Evolutionary conservation across 2,113 vertebrate species (phyloP), one percentile per base, ranked within the genome.

Genomic region (Ctenodactylus gundi): DNA sequence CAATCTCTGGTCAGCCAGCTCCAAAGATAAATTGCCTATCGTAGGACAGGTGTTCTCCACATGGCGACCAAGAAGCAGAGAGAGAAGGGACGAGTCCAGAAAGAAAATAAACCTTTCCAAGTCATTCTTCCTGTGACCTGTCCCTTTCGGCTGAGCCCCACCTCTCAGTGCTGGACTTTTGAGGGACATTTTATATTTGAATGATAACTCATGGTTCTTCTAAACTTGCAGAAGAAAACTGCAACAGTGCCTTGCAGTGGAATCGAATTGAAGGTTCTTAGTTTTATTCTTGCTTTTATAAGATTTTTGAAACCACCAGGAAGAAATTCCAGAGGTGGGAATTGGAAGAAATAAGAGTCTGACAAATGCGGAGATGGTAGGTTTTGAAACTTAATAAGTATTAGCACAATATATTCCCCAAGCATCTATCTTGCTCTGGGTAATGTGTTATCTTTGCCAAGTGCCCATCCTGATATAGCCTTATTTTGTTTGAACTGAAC

Each of bases 371-470:
- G 97, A 97, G 95, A 96, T 96, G 96, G 96, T 88, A 96, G 95
- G 95, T 97, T n/a, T 97, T 98, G 97, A 94, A 97, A 90, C 93
- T 90, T 97, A 97, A 97, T 97, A 97, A 96, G 88, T 97, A 97
- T 98, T 97, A 98, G 96, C 94, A 93, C 75, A 85, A 75, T 97
- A 92, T 98, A 98, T 98, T 96, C 95, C 93, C 95, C 91, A 96
- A 95, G 94, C 94, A 90, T 98, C 96, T 65, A 87, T 97, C 86
- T 96, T 97, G 97, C 95, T 98, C 96, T 96, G 81, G 95, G 96
- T 97, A 97, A 97, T 2, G 11, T 93, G 49, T 97, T 98, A 97
- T 98, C 97, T 97, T 97, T 97, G 96, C 96, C 97, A 97, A 96
- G 81, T 90, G 97, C 72, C 88, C 64, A 64, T 97, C 97, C 94